Conservation (phyloP, 2,888 invertebrate species). For the Hydroisotoma schaefferi region DNA sequence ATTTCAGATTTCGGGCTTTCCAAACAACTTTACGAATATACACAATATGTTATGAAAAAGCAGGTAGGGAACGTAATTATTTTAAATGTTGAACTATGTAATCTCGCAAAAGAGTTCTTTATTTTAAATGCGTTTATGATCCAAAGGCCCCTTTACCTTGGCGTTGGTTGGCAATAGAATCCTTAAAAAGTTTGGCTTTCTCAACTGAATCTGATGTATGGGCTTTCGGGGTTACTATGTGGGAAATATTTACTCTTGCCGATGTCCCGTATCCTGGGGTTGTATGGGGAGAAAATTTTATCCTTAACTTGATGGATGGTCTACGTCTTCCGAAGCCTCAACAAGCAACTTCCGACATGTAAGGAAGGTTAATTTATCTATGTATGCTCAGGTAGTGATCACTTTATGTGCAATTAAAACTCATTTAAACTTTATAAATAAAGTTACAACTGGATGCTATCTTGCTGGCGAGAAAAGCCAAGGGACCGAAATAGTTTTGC, state of each 20-base stretch:
- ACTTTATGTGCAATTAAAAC: background rate
- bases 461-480: background rate
- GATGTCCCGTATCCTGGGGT: background rate
- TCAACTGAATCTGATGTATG: background rate
- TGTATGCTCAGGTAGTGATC: no score
- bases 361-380: no score
- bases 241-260: background rate
- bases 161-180: background rate
- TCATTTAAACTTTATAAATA: background rate
- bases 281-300: background rate
- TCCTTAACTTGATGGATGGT: background rate
- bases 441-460: background rate
- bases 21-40: conserved; percentile 52
- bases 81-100: no score
- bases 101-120: no score
- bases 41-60: conserved; percentile 1
- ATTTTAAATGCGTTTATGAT: no score
- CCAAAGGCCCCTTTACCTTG: conserved; percentile 1
- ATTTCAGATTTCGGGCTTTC: conserved; percentile 67
- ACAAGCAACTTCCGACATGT: background rate
- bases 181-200: background rate
- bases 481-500: background rate
- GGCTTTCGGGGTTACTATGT: background rate
- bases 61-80: no score
- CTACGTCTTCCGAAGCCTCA: background rate